phyloP scores from a whole-genome alignment of 53 echinoderm and acorn worm genomes.

The Henricia sp. region DNA sequence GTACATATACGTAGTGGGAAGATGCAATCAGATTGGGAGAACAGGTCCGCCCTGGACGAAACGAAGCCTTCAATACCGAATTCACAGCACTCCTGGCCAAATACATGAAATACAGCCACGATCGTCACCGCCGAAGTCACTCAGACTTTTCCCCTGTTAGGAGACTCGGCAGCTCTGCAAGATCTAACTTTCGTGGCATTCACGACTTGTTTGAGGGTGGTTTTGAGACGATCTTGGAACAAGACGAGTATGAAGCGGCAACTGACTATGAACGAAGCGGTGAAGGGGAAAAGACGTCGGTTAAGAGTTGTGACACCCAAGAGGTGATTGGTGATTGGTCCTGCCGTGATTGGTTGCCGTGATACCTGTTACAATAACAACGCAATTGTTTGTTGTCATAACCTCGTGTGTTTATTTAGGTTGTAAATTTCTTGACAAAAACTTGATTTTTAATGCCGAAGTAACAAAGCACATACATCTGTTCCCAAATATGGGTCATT shows the following conservation, averaged over 20 bases:
- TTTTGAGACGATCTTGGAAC: conserved; percentile 45
- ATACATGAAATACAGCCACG: conserved; percentile 20
- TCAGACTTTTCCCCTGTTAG: not conserved
- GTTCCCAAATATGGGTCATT: no score
- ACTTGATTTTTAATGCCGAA: no score
- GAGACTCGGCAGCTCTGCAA: not conserved
- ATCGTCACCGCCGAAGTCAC: conserved; percentile 17
- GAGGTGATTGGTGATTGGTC: conserved; percentile 64
- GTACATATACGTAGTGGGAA: conserved; percentile 61
- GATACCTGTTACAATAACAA: not conserved
- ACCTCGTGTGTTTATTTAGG: no score
- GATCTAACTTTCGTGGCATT: not conserved
- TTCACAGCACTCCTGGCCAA: conserved; percentile 12
- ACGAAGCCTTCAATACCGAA: conserved; percentile 26
- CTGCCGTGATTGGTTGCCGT: not conserved
- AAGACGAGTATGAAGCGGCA: conserved; percentile 59
- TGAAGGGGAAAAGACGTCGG: conserved; percentile 19
- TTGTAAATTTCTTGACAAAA: no score
- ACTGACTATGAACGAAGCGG: conserved; percentile 60
- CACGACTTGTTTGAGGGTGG: conserved; percentile 35
- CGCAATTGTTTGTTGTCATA: not conserved
- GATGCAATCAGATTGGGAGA: conserved; percentile 61
- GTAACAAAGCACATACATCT: no score
- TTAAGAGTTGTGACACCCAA: conserved; percentile 65
- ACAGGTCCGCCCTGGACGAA: not conserved